A percentile compares a stretch with the other conserved stretches of the same genome.
Evolutionary conservation across 2,888 invertebrate genomes (phyloP).

Genomic region (Sericinus montela): DNA sequence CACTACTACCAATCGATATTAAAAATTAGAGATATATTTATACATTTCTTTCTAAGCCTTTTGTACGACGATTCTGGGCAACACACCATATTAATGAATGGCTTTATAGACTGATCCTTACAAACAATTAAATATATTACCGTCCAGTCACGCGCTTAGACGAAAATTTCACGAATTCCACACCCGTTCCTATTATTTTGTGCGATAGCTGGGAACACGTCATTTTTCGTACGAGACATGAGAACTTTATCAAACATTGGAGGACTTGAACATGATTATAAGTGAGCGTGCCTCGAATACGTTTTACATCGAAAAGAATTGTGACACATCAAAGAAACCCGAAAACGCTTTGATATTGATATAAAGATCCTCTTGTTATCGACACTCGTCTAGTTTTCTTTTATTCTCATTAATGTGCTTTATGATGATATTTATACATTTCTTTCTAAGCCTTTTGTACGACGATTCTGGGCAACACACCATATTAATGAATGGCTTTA

Average conservation of each 20-base stretch:
- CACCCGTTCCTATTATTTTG: slow-evolving; percentile 23
- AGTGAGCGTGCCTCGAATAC: slow-evolving; percentile 69
- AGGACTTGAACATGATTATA: slow-evolving; percentile 74
- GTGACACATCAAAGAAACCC: slow-evolving; percentile 66
- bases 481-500: too few species aligned
- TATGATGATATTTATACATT: too few species aligned
- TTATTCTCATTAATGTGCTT: neutral
- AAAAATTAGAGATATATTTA: too few species aligned
- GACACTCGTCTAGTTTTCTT: slow-evolving; percentile 23
- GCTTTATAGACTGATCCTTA: neutral
- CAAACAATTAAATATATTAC: slow-evolving; percentile 14
- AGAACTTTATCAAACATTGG: slow-evolving; percentile 72
- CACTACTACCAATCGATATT: too few species aligned
- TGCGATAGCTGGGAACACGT: slow-evolving; percentile 33
- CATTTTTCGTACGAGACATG: slow-evolving; percentile 62
- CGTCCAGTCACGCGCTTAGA: slow-evolving; percentile 4
- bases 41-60: too few species aligned
- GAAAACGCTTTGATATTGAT: slow-evolving; percentile 66
- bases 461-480: too few species aligned
- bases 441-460: too few species aligned
- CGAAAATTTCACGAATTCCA: slow-evolving; percentile 23
- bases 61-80: too few species aligned
- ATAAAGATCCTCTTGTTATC: slow-evolving; percentile 67
- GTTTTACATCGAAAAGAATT: slow-evolving; percentile 48
- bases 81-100: too few species aligned